A percentile compares a stretch with the other conserved stretches of the same genome.
These are phyloP conservation scores for Geodia barretti DNA, from an alignment of 37 sponge, comb jelly and placozoan species.

Conservation along the genomic window DNA sequence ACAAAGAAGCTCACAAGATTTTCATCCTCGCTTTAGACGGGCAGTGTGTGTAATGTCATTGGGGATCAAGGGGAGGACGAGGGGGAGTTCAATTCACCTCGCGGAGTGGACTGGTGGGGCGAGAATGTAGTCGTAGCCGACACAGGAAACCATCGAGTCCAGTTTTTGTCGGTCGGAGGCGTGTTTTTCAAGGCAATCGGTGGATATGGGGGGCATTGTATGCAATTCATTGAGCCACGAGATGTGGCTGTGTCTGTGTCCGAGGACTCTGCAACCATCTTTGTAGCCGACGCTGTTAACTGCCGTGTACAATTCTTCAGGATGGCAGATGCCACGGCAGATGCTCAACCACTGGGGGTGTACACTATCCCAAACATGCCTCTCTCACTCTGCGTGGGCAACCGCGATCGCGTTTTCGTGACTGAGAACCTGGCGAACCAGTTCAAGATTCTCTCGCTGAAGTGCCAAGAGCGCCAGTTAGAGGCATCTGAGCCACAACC, in stretches of 20 bases:
- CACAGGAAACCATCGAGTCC: conserved; percentile 24
- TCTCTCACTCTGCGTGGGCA: no score
- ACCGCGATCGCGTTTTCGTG: no score
- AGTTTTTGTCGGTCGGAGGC: background rate
- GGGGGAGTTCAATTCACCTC: conserved; percentile 10
- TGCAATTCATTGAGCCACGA: conserved; percentile 4
- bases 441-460: no score
- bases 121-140: conserved; percentile 10
- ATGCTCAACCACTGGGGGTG: no score
- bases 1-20: no score
- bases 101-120: conserved; percentile 28
- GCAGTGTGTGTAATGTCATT: no score
- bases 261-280: background rate
- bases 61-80: background rate
- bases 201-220: background rate
- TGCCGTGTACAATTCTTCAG: conserved; percentile 23
- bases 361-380: no score
- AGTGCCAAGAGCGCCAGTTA: no score
- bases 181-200: conserved; percentile 4
- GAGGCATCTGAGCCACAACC: no score
- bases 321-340: no score
- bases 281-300: conserved; percentile 14
- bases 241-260: conserved; percentile 8
- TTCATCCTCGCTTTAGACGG: no score
- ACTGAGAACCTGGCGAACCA: no score